These are phyloP conservation scores for Temnothorax longispinosus DNA, from an alignment of 1,140 invertebrate species.

Conservation along the genomic window DNA sequence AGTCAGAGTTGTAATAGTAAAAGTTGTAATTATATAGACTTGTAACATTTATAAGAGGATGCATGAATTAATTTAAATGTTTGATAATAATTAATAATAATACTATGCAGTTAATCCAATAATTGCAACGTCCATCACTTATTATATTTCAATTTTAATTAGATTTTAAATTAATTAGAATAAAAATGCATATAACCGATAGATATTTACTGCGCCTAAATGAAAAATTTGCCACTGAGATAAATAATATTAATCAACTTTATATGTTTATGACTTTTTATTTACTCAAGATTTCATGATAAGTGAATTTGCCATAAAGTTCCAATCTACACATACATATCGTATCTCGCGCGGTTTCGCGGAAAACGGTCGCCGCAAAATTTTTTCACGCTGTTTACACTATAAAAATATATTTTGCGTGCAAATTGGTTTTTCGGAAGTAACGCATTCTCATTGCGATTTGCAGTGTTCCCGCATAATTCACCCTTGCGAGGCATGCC, in stretches of 20 bases:
- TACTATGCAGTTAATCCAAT: background rate
- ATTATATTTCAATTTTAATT: background rate
- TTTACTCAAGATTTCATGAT: background rate
- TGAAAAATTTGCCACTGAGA: background rate
- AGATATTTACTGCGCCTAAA: background rate
- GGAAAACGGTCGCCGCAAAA: background rate
- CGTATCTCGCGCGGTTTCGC: background rate
- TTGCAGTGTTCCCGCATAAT: background rate
- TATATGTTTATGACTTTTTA: background rate
- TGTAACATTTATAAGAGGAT: background rate
- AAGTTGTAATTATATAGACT: background rate
- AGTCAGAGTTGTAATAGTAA: background rate
- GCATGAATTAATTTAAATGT: background rate
- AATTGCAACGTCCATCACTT: background rate
- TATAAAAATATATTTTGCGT: background rate
- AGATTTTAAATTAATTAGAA: background rate
- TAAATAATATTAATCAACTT: background rate
- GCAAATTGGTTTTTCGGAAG: background rate
- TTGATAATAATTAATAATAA: background rate
- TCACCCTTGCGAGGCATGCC: background rate
- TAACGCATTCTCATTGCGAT: background rate
- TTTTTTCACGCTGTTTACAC: background rate
- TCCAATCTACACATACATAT: background rate
- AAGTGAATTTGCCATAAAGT: background rate
- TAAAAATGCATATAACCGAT: background rate